Evolutionary conservation across 2,797 vertebrate species (phyloP), one percentile per base, ranked within the genome.

Genomic region (Sphenodon punctatus): DNA sequence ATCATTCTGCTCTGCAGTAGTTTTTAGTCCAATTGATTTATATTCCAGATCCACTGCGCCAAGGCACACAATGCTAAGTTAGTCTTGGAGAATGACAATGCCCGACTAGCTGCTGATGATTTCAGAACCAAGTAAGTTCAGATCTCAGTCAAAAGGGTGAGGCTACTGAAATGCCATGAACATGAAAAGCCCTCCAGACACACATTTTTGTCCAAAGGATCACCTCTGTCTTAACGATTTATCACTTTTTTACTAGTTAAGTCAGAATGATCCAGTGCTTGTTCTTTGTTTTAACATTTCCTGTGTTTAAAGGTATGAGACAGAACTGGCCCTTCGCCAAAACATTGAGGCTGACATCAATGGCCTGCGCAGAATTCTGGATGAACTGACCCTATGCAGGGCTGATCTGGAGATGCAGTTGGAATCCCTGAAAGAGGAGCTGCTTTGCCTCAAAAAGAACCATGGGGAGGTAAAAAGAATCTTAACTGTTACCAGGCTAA

Each of bases 361-460:
- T 0, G 75, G 91, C 13, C 71, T 94, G 36, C 91, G 88, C 42
- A 75, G 85, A 10, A 78, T 90, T 41, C 30, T 93, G 82, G 92
- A 93, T 0, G 88, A 93, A 64, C 58, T 92, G 88, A 93, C 92
- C 13, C 56, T 94, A 65, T 88, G 87, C 63, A 90, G 60, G 72
- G 64, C 91, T 0, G 88, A 94, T 65, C 65, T 93, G 78, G 92
- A 93, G 80, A n/a, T 53, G 3, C 92, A 89, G 76, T 76, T 94
- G 69, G 92, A 94, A 60, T 92, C 91, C 10, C 69, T 92, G 76
- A 93, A 86, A 75, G 93, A 94, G 77, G 93, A 93, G 77, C 80
- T 91, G 53, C 12, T 93, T 5, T 86, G 89, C 5, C 89, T 93
- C 76, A 92, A 89, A 85, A 91, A 58, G 87, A 92, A 82, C 65